These are phyloP conservation scores for Rhodeus uyekii DNA, from an alignment of 2,797 vertebrate species.

Conservation along the genomic window DNA sequence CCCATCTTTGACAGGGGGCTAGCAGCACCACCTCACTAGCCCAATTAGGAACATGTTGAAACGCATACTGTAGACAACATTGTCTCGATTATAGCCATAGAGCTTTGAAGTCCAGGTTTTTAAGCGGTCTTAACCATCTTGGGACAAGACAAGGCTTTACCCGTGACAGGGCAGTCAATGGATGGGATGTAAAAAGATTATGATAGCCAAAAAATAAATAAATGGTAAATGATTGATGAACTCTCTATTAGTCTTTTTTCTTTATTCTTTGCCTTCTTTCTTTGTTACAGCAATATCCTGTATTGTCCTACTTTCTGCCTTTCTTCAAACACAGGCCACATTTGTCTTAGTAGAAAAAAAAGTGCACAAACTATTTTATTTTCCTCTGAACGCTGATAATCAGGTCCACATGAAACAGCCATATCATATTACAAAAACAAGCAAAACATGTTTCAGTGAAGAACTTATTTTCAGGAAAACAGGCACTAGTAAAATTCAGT, in stretches of 20 bases:
- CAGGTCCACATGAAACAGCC: not conserved
- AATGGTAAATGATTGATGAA: not conserved
- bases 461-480: slow-evolving; percentile 5
- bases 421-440: slow-evolving; percentile 16
- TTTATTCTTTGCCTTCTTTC: not conserved
- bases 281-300: not conserved
- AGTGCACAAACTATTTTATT: not conserved
- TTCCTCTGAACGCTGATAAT: not conserved
- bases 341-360: not conserved
- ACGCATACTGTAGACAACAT: slow-evolving; percentile 12
- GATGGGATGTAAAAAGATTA: not conserved
- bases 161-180: slow-evolving; percentile 2
- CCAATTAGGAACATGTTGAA: not conserved
- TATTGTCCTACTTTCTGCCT: not conserved
- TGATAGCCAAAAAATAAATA: not conserved
- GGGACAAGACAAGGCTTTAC: not conserved
- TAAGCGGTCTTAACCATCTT: slow-evolving; percentile 8
- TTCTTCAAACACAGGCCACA: not conserved
- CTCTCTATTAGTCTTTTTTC: not conserved
- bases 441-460: not conserved
- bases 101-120: slow-evolving; percentile 35
- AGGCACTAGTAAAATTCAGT: not conserved
- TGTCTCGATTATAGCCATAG: slow-evolving; percentile 7
- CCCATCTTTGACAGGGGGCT: slow-evolving; percentile 36
- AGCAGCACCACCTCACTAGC: not conserved